Evolutionary conservation across 2,888 invertebrate species (phyloP).

Genomic region (Mycalesis mineus): DNA sequence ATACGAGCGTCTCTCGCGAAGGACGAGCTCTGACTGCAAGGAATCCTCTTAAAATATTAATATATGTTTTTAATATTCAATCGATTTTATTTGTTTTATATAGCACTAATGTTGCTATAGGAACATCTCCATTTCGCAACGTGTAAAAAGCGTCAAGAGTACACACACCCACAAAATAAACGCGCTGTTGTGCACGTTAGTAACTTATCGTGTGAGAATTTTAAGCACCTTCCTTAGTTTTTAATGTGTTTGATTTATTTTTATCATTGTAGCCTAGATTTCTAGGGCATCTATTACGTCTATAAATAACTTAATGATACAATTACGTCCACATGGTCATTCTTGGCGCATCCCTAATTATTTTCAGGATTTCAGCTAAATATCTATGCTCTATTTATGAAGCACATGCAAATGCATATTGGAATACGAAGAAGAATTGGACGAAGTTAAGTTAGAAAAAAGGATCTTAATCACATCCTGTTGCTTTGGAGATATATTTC

Average conservation of each 20-base stretch:
- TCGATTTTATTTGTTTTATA: constrained; percentile 19
- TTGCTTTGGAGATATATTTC: too few relatives aligned
- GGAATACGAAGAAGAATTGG: too few relatives aligned
- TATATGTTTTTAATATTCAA: constrained; percentile 17
- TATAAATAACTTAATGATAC: too few relatives aligned
- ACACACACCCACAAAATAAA: neutral
- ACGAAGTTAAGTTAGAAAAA: too few relatives aligned
- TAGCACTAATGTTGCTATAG: neutral
- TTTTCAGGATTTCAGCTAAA: too few relatives aligned
- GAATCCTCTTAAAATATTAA: constrained; percentile 42
- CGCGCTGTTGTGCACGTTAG: neutral
- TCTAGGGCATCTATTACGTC: neutral
- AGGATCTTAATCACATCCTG: too few relatives aligned
- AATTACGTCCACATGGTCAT: too few relatives aligned
- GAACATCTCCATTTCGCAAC: neutral
- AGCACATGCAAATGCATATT: too few relatives aligned
- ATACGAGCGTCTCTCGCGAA: constrained; percentile 42
- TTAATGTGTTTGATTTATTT: neutral
- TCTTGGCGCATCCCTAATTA: too few relatives aligned
- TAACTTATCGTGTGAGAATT: neutral
- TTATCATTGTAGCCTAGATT: neutral
- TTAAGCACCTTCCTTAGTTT: neutral
- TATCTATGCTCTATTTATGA: too few relatives aligned
- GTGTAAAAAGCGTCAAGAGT: neutral
- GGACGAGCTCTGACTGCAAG: constrained; percentile 53